These are phyloP conservation scores for Gnatocerus cornutus DNA, from an alignment of 2,888 invertebrate genomes.

Conservation along the genomic window DNA sequence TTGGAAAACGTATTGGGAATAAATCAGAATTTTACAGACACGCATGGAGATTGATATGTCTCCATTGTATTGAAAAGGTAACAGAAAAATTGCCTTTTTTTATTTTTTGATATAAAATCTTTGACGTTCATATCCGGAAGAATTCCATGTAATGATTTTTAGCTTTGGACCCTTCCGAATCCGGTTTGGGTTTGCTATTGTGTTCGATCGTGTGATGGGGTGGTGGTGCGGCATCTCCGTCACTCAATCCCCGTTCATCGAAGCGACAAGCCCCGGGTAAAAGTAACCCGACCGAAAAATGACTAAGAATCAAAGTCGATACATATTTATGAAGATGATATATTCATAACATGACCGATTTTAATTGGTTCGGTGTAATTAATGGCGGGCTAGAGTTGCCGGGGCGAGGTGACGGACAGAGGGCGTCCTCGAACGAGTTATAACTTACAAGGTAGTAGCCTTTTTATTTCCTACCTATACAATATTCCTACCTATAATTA, in stretches of 20 bases:
- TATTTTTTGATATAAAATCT: neutral
- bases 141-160: slow-evolving; percentile 26
- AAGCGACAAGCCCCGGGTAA: slow-evolving; percentile 61
- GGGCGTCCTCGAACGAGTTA: slow-evolving; percentile 48
- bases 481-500: slow-evolving; percentile 56
- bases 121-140: slow-evolving; percentile 19
- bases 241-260: slow-evolving; percentile 51
- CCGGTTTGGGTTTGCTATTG: slow-evolving; percentile 29
- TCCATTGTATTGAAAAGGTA: too few species aligned
- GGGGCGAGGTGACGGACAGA: slow-evolving; percentile 54
- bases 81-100: slow-evolving; percentile 1
- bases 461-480: slow-evolving; percentile 53
- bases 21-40: too few species aligned
- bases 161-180: slow-evolving; percentile 18
- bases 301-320: slow-evolving; percentile 63
- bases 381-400: slow-evolving; percentile 55
- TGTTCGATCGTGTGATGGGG: slow-evolving; percentile 18
- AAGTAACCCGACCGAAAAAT: slow-evolving; percentile 64
- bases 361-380: slow-evolving; percentile 65
- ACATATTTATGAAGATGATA: slow-evolving; percentile 65
- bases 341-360: slow-evolving; percentile 66
- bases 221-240: slow-evolving; percentile 25
- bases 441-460: slow-evolving; percentile 52
- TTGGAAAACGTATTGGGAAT: too few species aligned
- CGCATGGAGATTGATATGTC: too few species aligned